Evolutionary conservation across 1,140 invertebrate species (phyloP).

Genomic region (Drosophila hydei): DNA sequence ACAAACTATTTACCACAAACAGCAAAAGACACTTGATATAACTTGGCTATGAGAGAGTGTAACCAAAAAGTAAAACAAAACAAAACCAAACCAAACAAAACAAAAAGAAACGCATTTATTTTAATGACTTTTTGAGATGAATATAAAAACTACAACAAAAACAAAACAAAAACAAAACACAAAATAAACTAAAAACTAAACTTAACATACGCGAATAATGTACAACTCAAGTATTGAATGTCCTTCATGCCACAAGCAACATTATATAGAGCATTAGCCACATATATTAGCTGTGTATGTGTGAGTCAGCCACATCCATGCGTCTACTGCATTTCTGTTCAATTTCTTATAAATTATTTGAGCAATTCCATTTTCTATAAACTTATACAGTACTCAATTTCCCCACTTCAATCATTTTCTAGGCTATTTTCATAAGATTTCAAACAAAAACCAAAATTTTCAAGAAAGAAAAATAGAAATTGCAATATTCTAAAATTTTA

Average conservation of each 20-base stretch:
- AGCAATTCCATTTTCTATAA: no score
- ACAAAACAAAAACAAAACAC: slow-evolving; percentile 13
- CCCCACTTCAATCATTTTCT: no score
- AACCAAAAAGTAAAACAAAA: not conserved
- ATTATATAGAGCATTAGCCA: not conserved
- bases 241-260: no score
- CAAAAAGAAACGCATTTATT: slow-evolving; percentile 81
- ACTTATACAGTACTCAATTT: no score
- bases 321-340: no score
- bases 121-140: slow-evolving; percentile 76
- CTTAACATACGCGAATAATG: slow-evolving; percentile 7
- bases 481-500: no score
- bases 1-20: slow-evolving; percentile 65
- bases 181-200: slow-evolving; percentile 15
- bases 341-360: no score
- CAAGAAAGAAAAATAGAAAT: no score
- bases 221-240: slow-evolving; percentile 31
- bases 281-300: not conserved
- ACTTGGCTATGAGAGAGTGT: slow-evolving; percentile 8
- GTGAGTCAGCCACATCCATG: no score
- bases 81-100: slow-evolving; percentile 55
- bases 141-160: slow-evolving; percentile 23
- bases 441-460: no score
- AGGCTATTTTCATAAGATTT: no score
- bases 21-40: slow-evolving; percentile 51